Conservation (phyloP, 1,140 invertebrate species). For the Triops cancriformis region DNA sequence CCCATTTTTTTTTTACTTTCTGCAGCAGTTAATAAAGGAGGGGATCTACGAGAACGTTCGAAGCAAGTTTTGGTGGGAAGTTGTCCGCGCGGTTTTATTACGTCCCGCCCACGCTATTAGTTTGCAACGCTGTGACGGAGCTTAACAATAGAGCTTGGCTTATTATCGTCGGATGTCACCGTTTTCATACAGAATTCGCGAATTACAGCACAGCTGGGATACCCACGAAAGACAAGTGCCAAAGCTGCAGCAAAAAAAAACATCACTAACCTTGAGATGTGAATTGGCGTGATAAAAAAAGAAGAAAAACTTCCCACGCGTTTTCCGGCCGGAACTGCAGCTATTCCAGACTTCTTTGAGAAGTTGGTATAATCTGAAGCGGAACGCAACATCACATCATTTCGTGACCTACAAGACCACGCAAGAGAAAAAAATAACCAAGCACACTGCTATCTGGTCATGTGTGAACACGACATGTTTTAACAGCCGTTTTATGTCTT, state of each 20-base stretch:
- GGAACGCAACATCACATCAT: neutral
- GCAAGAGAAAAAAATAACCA: neutral
- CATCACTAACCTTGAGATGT: neutral
- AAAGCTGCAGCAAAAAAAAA: neutral
- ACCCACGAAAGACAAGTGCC: neutral
- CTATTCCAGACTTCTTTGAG: neutral
- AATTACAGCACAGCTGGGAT: neutral
- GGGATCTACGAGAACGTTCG: neutral
- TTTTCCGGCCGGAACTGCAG: slow-evolving; percentile 8
- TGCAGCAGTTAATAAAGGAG: neutral
- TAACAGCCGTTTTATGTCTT: neutral
- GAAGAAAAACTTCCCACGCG: neutral
- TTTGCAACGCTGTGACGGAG: neutral
- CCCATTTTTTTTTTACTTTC: neutral
- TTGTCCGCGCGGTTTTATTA: neutral
- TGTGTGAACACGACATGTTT: neutral
- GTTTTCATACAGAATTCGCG: neutral
- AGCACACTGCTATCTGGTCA: too few species aligned
- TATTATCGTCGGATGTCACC: neutral
- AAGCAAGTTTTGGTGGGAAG: neutral
- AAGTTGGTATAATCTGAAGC: slow-evolving; percentile 6
- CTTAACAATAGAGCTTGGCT: neutral
- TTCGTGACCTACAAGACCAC: neutral
- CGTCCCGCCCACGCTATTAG: neutral
- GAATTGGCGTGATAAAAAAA: neutral